These are phyloP conservation scores for Stenchaetothrips biformis DNA, from an alignment of 2,888 invertebrate species.

Conservation along the genomic window DNA sequence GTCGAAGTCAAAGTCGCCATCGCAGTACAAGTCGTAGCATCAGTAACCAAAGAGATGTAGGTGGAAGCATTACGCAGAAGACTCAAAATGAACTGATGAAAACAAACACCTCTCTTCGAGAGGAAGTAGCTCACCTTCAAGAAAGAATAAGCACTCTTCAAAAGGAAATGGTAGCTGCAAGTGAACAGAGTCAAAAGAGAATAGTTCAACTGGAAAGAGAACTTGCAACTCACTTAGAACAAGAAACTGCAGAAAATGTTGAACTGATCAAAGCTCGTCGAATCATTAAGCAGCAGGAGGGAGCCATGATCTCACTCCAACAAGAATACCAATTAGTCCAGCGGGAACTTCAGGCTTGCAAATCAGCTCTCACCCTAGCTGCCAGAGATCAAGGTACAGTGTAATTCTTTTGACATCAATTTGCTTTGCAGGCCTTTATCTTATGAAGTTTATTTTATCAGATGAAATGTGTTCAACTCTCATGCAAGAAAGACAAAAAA, in stretches of 20 bases:
- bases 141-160: background rate
- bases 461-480: constrained; percentile 7
- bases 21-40: background rate
- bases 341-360: background rate
- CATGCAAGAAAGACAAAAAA: background rate
- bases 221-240: background rate
- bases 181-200: background rate
- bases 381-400: background rate
- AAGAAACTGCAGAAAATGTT: constrained; percentile 8
- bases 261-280: background rate
- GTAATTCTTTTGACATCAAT: background rate
- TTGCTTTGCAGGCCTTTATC: background rate
- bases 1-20: background rate
- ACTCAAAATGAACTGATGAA: background rate
- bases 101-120: background rate
- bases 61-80: background rate
- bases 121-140: background rate
- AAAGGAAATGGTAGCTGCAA: background rate
- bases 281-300: background rate
- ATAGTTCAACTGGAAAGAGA: background rate
- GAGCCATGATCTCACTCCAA: background rate
- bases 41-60: background rate
- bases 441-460: background rate
- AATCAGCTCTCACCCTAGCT: background rate
- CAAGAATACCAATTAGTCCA: background rate